Evolutionary conservation across 2,888 invertebrate species (phyloP), one percentile per base, ranked within the genome.

Genomic region (Neocrepidodera transversa): DNA sequence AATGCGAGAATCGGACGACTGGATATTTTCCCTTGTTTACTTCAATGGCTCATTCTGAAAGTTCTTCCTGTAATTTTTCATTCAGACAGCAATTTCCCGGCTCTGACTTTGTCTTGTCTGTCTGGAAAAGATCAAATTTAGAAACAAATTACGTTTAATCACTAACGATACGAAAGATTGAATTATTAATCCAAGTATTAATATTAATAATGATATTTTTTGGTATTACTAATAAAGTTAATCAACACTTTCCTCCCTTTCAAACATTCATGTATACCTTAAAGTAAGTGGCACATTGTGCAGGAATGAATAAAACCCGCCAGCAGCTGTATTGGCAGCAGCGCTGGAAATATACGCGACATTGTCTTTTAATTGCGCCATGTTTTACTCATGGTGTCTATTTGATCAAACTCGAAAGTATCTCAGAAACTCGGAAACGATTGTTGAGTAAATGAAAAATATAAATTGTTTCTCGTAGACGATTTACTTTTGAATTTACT

Each of bases 71-170:
- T 36, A 58, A 51, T 51, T 45, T 51, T 51, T 55, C 48, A 55
- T 55, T 48, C 40, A 48, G 47, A 48, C 38, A 55, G 48, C 55
- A 47, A 50, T 50, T 50, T 50, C 50, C 50, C 28, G 40, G 16
- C 38, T 50, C 50, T 50, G 50, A 17, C 38, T 38, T 10, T 32
- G 2, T 10, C 8, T 30, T 30, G 30, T 13, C 32, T 32, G 32
- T 32, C 36, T 49, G 49, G 50, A 11, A 26, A 18, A 50, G 55
- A 60, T 60, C 51, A 47, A 55, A 60, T 60, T 60, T 50, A 45
- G 50, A 38, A 55, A 60, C 59, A 60, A 60, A 60, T 60, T 60
- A 50, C 54, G 49, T 54, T 40, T 55, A 49, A 60, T 38, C 47
- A 45, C 43, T 54, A 47, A 60, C 7, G 10, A 16, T 32, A 32